Base-by-base conservation (phyloP, 1,140 invertebrate genomes). In the Hermetia illucens region DNA sequence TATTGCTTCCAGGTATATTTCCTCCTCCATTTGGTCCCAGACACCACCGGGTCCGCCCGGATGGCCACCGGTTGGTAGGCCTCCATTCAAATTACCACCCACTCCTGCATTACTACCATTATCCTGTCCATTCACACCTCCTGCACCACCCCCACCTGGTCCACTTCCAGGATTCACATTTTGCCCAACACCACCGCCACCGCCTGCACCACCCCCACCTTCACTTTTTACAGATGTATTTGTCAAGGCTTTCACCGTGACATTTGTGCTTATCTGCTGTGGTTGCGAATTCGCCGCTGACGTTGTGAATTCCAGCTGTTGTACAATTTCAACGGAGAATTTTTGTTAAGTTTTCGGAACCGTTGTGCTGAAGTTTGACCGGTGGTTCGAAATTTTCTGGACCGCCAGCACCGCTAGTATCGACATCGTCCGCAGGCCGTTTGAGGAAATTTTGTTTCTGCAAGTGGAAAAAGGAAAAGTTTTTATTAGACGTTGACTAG, bases 231-330 rank as follows among this genome's bases (percentile, higher is more conserved):
- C 76, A 31, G 82, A 82, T 3, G 82, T 76, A 50, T 87, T 87
- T 21, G 83, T 79, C 37, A 87, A 66, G 1, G 86, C 81, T 53
- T 88, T 90, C 22, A 91, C 85, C 5, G 85, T 89, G n/a, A 91
- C 85, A 63, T 89, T 90, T 30, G 86, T 89, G 20, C 84, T 86
- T 36, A 89, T 89, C 54, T 86, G 85, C 49, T 88, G 84, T n/a
- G 82, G 76, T 49, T 83, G 81, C 5, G 80, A 80, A 53, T 81
- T 80, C 19, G 80, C 74, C 25, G 77, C 77, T 5, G 80, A 83
- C 17, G 80, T 82, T 18, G 82, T 87, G 50, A 90, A 90, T 48
- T 87, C 83, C 10, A 87, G 55, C 53, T 91, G 84, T 50, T 91
- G 86, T 0, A 86, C 85, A 38, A 91, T 91, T 62, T 91, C 84